Evolutionary conservation across 2,797 vertebrate genomes (phyloP), one percentile per base, ranked within the genome.

Genomic region (Chromis chromis): DNA sequence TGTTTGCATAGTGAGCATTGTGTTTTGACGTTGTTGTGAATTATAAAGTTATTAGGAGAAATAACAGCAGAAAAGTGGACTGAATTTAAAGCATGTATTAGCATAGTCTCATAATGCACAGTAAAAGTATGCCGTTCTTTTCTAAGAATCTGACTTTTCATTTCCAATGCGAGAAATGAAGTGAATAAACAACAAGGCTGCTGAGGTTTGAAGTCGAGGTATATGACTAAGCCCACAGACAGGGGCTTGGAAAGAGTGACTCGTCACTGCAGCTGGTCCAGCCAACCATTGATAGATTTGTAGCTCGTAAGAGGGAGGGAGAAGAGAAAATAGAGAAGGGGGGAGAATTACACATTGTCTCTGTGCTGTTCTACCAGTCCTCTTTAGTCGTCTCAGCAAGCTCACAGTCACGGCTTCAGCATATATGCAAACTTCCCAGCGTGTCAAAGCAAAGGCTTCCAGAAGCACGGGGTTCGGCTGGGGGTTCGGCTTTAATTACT

Each of bases 401-500:
- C 74, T 79, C 54, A 53, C 3, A 70, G 56, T 76, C 48, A 24
- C 68, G 36, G 73, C 83, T 76, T 82, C 65, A 75, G 58, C 63
- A 57, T 78, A 68, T 72, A 73, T 76, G 65, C 69, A 80, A 77
- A 81, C 83, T 81, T 86, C 57, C 77, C 79, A 74, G 63, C 81
- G 83, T 82, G 79, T 76, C 64, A 84, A 83, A 75, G 70, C 75
- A 82, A 70, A 52, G 46, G 73, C 76, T 87, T 67, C 67, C 62
- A 73, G 60, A 83, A 88, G 58, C 82, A 50, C 66, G 6, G 76
- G 80, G 25, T 25, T 76, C 74, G 24, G 56, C 9, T 79, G 86
- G 81, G 67, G 85, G 81, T 86, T 88, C 79, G 10, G 76, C 83
- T 94, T 92, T 91, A 94, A 93, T 94, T 90, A 89, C 82, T 73